phyloP scores from a whole-genome alignment of 2,797 vertebrate species.

The Cephalopachus bancanus region DNA sequence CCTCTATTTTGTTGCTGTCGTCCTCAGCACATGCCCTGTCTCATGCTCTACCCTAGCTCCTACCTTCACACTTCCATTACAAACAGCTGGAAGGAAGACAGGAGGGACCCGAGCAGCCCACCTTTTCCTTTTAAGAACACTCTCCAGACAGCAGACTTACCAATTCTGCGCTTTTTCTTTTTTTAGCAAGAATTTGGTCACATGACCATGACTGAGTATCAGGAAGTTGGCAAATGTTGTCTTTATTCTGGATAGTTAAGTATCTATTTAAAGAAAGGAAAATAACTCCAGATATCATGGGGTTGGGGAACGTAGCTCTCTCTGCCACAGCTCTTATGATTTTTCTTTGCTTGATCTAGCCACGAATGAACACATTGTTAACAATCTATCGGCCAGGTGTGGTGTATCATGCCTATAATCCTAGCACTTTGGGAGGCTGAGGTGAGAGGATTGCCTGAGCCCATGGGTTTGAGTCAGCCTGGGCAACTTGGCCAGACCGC shows the following conservation, averaged over 20 bases:
- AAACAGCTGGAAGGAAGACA: background rate
- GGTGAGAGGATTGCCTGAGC: too few relatives aligned
- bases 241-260: background rate
- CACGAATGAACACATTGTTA: background rate
- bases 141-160: background rate
- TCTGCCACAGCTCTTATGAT: background rate
- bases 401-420: too few relatives aligned
- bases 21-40: background rate
- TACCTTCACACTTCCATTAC: background rate
- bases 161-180: background rate
- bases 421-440: too few relatives aligned
- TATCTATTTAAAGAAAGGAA: background rate
- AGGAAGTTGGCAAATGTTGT: background rate
- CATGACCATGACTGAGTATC: background rate
- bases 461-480: too few relatives aligned
- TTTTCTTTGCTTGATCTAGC: conserved; percentile 29
- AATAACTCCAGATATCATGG: background rate
- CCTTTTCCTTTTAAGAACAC: background rate
- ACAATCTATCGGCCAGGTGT: background rate
- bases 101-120: background rate
- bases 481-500: too few relatives aligned
- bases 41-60: background rate
- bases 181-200: background rate
- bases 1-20: background rate
- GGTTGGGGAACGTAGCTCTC: background rate